phyloP scores from a whole-genome alignment of 2,797 vertebrate genomes.

The Molossus molossus region DNA sequence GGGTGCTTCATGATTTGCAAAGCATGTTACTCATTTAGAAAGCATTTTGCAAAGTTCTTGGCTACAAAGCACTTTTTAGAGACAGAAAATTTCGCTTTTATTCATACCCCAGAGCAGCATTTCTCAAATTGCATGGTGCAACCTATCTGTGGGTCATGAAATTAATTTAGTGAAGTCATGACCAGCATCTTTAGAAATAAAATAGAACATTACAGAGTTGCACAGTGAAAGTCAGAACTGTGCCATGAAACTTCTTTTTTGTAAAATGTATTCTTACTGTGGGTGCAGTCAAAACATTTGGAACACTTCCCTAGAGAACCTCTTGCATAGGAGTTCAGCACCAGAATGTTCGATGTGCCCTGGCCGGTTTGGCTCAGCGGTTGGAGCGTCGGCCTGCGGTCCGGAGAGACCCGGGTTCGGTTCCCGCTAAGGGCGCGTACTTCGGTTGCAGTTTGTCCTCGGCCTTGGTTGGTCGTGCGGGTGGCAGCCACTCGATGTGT shows the following conservation, averaged over 20 bases:
- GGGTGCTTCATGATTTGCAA: conserved; percentile 76
- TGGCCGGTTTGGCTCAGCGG: no score
- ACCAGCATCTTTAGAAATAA: conserved; percentile 62
- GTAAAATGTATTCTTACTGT: conserved; percentile 55
- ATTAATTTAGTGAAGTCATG: conserved; percentile 63
- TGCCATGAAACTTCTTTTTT: background rate
- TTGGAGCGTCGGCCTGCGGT: no score
- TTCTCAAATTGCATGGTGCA: conserved; percentile 61
- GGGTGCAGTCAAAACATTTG: background rate
- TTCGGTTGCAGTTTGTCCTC: no score
- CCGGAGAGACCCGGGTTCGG: no score
- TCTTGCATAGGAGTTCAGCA: background rate
- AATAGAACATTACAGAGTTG: background rate
- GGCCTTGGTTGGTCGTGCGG: no score
- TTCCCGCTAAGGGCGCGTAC: no score
- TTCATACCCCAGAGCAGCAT: conserved; percentile 47
- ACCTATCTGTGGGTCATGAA: conserved; percentile 44
- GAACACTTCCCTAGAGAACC: background rate
- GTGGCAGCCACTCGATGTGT: no score
- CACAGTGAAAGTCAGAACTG: conserved; percentile 48
- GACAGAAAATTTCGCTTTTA: conserved; percentile 74
- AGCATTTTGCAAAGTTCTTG: conserved; percentile 83
- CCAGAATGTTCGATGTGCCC: background rate
- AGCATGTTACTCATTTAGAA: conserved; percentile 84
- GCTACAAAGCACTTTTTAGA: conserved; percentile 76